These are phyloP conservation scores for Anticlea derivata DNA, from an alignment of 2,888 invertebrate species.

Conservation along the genomic window DNA sequence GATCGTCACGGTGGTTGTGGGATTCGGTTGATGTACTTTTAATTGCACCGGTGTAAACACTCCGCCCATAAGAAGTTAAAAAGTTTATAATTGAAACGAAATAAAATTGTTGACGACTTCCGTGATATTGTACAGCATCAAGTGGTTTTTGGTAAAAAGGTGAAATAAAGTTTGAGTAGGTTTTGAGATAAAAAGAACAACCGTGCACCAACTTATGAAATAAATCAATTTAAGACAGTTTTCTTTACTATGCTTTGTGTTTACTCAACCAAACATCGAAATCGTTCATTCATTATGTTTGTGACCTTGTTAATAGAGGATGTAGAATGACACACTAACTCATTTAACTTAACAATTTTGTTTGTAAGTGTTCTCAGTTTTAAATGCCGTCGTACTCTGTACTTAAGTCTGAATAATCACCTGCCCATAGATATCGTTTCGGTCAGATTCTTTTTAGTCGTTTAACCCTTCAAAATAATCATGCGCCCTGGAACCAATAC, in stretches of 20 bases:
- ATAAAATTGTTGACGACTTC: slow-evolving; percentile 17
- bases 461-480: slow-evolving; percentile 62
- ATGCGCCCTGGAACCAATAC: slow-evolving; percentile 63
- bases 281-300: too few relatives aligned
- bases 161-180: too few relatives aligned
- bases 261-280: too few relatives aligned
- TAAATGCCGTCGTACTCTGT: neutral
- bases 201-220: too few relatives aligned
- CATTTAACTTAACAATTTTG: too few relatives aligned
- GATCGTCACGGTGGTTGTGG: slow-evolving; percentile 71
- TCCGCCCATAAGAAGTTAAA: slow-evolving; percentile 50
- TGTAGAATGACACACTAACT: too few relatives aligned
- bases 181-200: too few relatives aligned
- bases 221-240: too few relatives aligned
- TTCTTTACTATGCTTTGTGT: too few relatives aligned
- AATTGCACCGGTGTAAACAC: slow-evolving; percentile 67
- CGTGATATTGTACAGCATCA: slow-evolving; percentile 1
- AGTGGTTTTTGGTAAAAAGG: neutral
- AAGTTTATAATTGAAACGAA: slow-evolving; percentile 15
- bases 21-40: slow-evolving; percentile 65
- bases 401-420: slow-evolving; percentile 34
- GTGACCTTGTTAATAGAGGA: too few relatives aligned
- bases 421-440: slow-evolving; percentile 56
- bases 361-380: too few relatives aligned
- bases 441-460: slow-evolving; percentile 65